Evolutionary conservation across 1,140 invertebrate genomes (phyloP), one percentile per base, ranked within the genome.

Genomic region (Eueides isabella): DNA sequence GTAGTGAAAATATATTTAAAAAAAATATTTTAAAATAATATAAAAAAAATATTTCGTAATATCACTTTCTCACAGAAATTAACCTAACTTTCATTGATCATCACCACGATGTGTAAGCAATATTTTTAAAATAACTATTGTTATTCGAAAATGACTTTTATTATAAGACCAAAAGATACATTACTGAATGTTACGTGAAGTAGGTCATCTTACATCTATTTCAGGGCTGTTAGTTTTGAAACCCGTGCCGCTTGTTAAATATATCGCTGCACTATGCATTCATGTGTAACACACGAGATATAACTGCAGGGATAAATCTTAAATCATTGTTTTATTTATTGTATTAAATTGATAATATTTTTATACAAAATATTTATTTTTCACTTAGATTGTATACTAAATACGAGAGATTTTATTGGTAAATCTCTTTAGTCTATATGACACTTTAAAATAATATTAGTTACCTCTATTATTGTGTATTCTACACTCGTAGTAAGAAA

Each of bases 141-240:
- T 5, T 69, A 68, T 1, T 62, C 62, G 6, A 80, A 73, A 78
- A 28, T 81, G 26, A 35, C 63, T 55, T 76, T 67, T 78, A 73
- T 65, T 63, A 5, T 14, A n/a, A 55, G 23, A 12, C 48, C 35
- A 69, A 30, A 84, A 82, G 72, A 78, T 65, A 55, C 62, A 61
- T 38, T 81, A 81, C 83, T 29, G 64, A 62, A 55, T 83, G 76
- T 33, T 70, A 61, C 31, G 64, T 77, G 81, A 92, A 90, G 72
- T 92, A 83, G 91, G 91, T 92, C 89, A 91, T 82, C 79, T 78
- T 71, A 84, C 76, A 76, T 85, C 86, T 91, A 91, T 92, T 91
- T 91, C 73, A 81, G 85, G 71, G 82, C 72, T 75, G 78, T 68
- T 77, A 79, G 67, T 83, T 88, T 80, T 75, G 83, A 85, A 85